Evolutionary conservation across 2,888 invertebrate genomes (phyloP).

Genomic region (Isotomurus palustris): DNA sequence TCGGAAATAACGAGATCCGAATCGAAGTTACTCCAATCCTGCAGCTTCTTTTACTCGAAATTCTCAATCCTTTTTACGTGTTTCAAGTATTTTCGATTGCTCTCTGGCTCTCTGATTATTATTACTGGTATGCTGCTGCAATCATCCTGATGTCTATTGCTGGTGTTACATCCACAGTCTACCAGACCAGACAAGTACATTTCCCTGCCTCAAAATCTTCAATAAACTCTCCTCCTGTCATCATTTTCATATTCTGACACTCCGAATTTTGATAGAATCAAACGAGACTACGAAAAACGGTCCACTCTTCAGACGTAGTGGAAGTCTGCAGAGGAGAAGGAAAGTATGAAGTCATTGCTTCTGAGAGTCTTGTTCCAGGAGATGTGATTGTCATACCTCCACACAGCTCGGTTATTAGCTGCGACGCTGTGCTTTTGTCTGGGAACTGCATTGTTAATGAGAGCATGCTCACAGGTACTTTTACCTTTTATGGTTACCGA

Average conservation of each 20-base stretch:
- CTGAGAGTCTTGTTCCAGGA: background rate
- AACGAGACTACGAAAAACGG: background rate
- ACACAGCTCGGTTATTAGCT: background rate
- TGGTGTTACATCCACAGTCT: background rate
- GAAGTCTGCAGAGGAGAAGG: background rate
- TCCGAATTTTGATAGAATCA: background rate
- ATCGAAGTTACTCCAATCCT: background rate
- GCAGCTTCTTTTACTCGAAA: background rate
- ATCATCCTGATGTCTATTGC: background rate
- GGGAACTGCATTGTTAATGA: constrained; percentile 3
- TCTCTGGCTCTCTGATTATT: background rate
- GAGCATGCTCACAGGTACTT: constrained; percentile 1
- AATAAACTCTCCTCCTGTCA: background rate
- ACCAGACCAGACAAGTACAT: background rate
- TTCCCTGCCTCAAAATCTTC: background rate
- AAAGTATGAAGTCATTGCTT: background rate
- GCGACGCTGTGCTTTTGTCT: background rate
- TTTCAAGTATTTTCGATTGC: background rate
- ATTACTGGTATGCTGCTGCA: background rate
- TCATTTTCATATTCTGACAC: background rate
- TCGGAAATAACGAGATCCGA: background rate
- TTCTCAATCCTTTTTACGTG: background rate
- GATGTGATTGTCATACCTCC: background rate
- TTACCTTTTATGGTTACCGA: background rate
- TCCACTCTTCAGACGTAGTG: background rate